Conservation (phyloP, 2,888 invertebrate species). For the Elysia crispata region DNA sequence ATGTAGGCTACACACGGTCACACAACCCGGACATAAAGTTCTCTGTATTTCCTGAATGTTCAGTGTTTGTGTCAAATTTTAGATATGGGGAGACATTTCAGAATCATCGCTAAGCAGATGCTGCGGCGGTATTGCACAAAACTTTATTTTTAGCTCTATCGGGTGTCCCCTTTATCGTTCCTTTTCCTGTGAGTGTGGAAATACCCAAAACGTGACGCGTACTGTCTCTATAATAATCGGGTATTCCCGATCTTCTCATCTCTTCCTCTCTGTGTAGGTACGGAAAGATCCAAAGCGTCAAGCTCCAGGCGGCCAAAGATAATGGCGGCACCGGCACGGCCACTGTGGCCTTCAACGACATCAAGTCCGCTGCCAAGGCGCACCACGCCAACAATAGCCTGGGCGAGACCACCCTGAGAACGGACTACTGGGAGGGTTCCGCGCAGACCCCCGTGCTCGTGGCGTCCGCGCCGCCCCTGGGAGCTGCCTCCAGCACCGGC, state of each 20-base stretch:
- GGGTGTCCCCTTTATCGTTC: no score
- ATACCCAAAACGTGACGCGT: no score
- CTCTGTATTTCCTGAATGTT: no score
- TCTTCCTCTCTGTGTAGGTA: slow-evolving; percentile 82
- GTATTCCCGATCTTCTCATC: not conserved
- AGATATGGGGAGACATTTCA: no score
- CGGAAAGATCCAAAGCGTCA: slow-evolving; percentile 98
- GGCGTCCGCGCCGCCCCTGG: slow-evolving; percentile 21
- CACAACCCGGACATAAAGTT: no score
- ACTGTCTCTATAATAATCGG: no score
- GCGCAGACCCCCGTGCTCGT: slow-evolving; percentile 57
- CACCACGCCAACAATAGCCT: slow-evolving; percentile 92
- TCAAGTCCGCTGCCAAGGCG: slow-evolving; percentile 96
- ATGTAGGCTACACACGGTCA: no score
- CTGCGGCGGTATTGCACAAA: no score
- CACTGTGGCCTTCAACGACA: slow-evolving; percentile 88
- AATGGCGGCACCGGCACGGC: slow-evolving; percentile 63
- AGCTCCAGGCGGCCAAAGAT: slow-evolving; percentile 84
- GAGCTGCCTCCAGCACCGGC: slow-evolving; percentile 14
- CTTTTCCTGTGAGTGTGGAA: no score
- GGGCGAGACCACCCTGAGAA: slow-evolving; percentile 85
- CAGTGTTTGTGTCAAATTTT: no score
- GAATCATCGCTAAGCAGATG: no score
- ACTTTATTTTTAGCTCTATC: no score
- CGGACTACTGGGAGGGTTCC: slow-evolving; percentile 90